Conservation (phyloP, 2,797 vertebrate genomes). For the Enteromius paludinosus region DNA sequence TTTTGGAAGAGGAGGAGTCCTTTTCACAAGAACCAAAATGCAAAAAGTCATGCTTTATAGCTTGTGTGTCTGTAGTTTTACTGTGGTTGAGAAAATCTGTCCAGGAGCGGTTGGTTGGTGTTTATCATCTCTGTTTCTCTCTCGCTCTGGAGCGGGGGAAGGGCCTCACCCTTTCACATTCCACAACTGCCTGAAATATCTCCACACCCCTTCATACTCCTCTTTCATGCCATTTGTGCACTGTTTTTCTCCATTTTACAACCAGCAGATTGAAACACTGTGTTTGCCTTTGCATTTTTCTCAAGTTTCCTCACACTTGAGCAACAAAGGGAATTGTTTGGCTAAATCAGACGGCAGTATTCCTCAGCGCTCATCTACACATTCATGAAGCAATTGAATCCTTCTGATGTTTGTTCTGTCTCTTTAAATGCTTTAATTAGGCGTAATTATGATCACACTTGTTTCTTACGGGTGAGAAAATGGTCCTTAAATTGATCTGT, state of each 20-base stretch:
- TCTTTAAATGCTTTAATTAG: slow-evolving; percentile 28
- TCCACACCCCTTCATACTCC: slow-evolving; percentile 52
- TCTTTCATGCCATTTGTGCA: slow-evolving; percentile 29
- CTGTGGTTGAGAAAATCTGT: slow-evolving; percentile 56
- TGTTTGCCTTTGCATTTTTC: background rate
- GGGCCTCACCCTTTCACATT: slow-evolving; percentile 75
- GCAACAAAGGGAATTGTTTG: slow-evolving; percentile 33
- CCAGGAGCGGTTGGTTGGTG: slow-evolving; percentile 32
- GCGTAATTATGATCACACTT: background rate
- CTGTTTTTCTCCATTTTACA: slow-evolving; percentile 18
- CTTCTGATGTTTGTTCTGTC: slow-evolving; percentile 6
- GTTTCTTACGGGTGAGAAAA: background rate
- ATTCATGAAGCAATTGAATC: slow-evolving; percentile 30
- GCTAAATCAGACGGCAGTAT: slow-evolving; percentile 3
- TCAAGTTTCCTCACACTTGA: background rate
- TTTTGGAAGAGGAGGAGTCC: slow-evolving; percentile 12
- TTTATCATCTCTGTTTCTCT: slow-evolving; percentile 32
- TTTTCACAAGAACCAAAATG: background rate
- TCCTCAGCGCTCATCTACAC: slow-evolving; percentile 24
- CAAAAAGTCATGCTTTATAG: slow-evolving; percentile 15
- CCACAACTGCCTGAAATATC: slow-evolving; percentile 72
- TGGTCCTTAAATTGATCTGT: slow-evolving; percentile 27
- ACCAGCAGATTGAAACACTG: background rate
- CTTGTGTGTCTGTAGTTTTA: slow-evolving; percentile 48
- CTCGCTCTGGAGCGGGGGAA: slow-evolving; percentile 53